Evolutionary conservation across 1,140 invertebrate species (phyloP), one percentile per base, ranked within the genome.

Genomic region (Rhopalosiphum padi): DNA sequence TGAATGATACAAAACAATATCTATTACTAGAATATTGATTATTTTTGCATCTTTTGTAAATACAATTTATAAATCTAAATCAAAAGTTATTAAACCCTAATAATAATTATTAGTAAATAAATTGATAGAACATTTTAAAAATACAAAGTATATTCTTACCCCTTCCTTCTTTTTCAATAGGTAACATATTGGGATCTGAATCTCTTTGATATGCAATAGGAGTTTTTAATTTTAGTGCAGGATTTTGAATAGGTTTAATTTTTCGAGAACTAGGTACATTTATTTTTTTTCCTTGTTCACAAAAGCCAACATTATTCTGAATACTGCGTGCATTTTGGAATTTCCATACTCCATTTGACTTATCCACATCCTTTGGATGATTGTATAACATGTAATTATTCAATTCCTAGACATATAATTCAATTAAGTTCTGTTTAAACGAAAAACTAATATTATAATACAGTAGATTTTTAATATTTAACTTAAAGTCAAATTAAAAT

Each of bases 121-220:
- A 68, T 68, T 68, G 4, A n/a, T 68, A 68, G 7, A n/a, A 68
- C 60, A 68, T n/a, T n/a, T 11, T 77, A 18, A 18, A n/a, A 68
- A n/a, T n/a, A 4, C 30, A 68, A 68, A 68, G 60, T 15, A 68
- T n/a, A 90, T 11, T 43, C 95, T 95, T 96, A 98, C 97, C 97
- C 96, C 98, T 98, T 94, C 97, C 97, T 96, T 98, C 97, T 95
- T 97, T 97, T 94, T 97, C 96, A 95, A 97, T 97, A 77, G 97
- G 97, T 95, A 97, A 97, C 93, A 97, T 97, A 94, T 97, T 97
- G 60, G 97, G 96, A 95, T 97, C 97, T 87, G 97, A 97, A 95
- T 97, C 97, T 94, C 97, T 96, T 94, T 97, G 97, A 95, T 97
- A 98, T 60, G 97, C 97, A 94, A 97, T 97, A 85, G 97, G 97